Percentiles rank a stretch among this genome's conserved stretches.
Evolutionary conservation across 64 coral and sea anemone genomes (phyloP).

Genomic region (Exaiptasia diaphana): DNA sequence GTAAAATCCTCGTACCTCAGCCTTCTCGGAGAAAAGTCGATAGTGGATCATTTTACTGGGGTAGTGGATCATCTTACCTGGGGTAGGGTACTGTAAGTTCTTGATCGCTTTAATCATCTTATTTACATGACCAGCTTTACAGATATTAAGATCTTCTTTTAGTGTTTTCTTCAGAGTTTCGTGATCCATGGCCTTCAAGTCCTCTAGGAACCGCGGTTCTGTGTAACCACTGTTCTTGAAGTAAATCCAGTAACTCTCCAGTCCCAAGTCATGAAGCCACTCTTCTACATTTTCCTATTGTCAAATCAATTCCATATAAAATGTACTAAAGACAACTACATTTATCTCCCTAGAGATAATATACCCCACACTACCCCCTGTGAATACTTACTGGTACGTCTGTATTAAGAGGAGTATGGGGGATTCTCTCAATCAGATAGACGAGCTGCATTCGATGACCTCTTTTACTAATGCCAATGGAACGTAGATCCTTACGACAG

Average conservation of each 20-base stretch:
- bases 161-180: not conserved
- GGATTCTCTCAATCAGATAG: slow-evolving; percentile 68
- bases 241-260: slow-evolving; percentile 6
- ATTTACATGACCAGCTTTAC: not conserved
- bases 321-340: no score
- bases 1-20: no score
- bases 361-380: no score
- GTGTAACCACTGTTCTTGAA: not conserved
- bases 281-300: slow-evolving; percentile 7
- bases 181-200: slow-evolving; percentile 7
- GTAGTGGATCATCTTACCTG: not conserved
- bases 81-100: slow-evolving; percentile 9
- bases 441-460: slow-evolving; percentile 78
- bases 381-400: slow-evolving; percentile 75
- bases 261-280: not conserved
- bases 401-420: slow-evolving; percentile 51
- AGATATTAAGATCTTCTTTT: not conserved
- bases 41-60: no score
- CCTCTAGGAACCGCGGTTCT: not conserved
- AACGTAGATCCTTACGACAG: slow-evolving; percentile 48
- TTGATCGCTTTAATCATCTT: slow-evolving; percentile 15
- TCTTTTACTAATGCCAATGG: slow-evolving; percentile 84
- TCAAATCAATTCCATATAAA: no score
- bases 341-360: no score
- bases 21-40: no score